Conservation (phyloP, 2,797 vertebrate species). For the Mormyrops attenuatus region DNA sequence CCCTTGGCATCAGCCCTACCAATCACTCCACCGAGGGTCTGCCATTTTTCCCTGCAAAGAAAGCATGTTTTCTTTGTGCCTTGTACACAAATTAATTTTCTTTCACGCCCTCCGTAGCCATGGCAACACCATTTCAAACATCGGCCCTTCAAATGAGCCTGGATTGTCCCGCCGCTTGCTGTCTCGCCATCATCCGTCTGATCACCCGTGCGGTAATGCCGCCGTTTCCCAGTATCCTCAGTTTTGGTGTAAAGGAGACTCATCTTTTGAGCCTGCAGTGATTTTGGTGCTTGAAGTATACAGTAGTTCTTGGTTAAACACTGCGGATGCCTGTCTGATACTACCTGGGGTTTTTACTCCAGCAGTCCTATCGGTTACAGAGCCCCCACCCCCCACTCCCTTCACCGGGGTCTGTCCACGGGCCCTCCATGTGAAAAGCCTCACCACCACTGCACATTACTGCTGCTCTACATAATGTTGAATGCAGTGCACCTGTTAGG, state of each 20-base stretch:
- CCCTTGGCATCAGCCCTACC: neutral
- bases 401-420: slow-evolving; percentile 30
- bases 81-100: slow-evolving; percentile 59
- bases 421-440: slow-evolving; percentile 37
- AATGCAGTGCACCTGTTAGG: slow-evolving; percentile 18
- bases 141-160: slow-evolving; percentile 56
- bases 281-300: neutral
- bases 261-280: neutral
- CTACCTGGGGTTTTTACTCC: neutral
- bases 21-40: neutral
- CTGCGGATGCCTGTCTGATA: neutral
- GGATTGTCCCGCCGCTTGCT: slow-evolving; percentile 46
- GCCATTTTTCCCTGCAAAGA: slow-evolving; percentile 33
- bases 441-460: slow-evolving; percentile 17
- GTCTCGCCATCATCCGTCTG: slow-evolving; percentile 37
- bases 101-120: slow-evolving; percentile 54
- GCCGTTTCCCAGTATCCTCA: neutral
- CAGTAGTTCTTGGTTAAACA: neutral
- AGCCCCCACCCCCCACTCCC: slow-evolving; percentile 38
- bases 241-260: neutral
- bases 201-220: slow-evolving; percentile 17
- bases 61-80: slow-evolving; percentile 49
- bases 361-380: slow-evolving; percentile 18
- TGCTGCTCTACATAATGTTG: neutral
- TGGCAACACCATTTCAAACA: slow-evolving; percentile 59